Evolutionary conservation across 2,888 invertebrate species (phyloP).

Genomic region (Deroplatys truncata): DNA sequence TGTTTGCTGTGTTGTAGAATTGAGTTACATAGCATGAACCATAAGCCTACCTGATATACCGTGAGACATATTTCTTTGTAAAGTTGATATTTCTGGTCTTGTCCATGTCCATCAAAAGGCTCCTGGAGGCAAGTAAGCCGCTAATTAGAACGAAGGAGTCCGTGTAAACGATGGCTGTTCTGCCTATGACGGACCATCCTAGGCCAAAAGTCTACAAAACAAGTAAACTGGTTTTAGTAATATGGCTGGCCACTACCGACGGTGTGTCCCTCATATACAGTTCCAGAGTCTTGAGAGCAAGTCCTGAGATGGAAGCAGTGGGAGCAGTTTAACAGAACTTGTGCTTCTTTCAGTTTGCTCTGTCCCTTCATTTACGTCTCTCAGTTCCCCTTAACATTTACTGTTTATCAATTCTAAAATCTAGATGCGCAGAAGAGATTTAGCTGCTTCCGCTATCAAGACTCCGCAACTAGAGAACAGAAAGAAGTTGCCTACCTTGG

Average conservation of each 20-base stretch:
- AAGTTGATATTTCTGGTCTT: conserved; percentile 26
- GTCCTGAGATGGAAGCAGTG: too few species aligned
- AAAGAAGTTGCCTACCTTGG: conserved; percentile 44
- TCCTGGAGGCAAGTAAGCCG: conserved; percentile 55
- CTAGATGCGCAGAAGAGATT: too few species aligned
- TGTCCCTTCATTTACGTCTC: too few species aligned
- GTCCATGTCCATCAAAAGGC: conserved; percentile 52
- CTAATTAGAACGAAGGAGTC: conserved; percentile 59
- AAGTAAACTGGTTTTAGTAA: background rate
- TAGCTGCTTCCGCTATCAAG: too few species aligned
- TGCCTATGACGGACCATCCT: conserved; percentile 57
- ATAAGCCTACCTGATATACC: background rate
- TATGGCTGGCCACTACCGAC: background rate
- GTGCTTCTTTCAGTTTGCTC: too few species aligned
- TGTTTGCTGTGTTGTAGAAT: too few species aligned
- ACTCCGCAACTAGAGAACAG: too few species aligned
- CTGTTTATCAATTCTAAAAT: too few species aligned
- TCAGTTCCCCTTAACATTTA: too few species aligned
- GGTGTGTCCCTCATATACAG: background rate
- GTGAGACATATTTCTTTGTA: background rate
- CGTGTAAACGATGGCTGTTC: conserved; percentile 59
- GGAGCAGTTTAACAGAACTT: too few species aligned
- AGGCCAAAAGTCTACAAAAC: conserved; percentile 40
- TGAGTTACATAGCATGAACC: too few species aligned
- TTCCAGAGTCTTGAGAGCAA: background rate